These are phyloP conservation scores for Temnothorax ravouxi DNA, from an alignment of 2,888 invertebrate species.

Conservation along the genomic window DNA sequence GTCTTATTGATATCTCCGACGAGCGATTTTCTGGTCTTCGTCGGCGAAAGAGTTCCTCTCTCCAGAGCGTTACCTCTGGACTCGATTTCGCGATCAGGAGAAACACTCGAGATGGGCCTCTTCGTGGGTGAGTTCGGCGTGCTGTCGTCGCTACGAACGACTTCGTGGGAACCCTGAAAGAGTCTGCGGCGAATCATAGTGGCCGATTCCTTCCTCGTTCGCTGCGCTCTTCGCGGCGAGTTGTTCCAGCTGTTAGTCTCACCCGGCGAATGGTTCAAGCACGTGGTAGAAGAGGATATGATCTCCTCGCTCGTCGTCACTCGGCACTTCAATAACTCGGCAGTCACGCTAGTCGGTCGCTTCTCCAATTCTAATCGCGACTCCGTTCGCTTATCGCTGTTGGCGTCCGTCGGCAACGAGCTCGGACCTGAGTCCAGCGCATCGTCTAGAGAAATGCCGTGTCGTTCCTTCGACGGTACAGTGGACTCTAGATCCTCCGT, in stretches of 20 bases:
- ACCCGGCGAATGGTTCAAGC: conserved; percentile 73
- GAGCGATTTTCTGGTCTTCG: conserved; percentile 78
- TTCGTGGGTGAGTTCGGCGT: conserved; percentile 82
- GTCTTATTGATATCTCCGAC: conserved; percentile 81
- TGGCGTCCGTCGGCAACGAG: conserved; percentile 77
- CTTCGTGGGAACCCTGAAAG: conserved; percentile 46
- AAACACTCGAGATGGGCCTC: conserved; percentile 74
- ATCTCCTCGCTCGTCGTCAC: conserved; percentile 84
- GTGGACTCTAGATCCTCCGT: conserved; percentile 82
- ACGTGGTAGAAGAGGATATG: conserved; percentile 74
- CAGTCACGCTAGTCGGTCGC: conserved; percentile 68
- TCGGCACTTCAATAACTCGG: conserved; percentile 82
- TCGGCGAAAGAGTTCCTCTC: conserved; percentile 69
- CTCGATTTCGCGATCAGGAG: conserved; percentile 63
- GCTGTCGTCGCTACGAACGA: conserved; percentile 74
- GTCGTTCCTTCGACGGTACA: conserved; percentile 69
- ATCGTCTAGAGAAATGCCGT: conserved; percentile 81
- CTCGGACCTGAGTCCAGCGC: conserved; percentile 80
- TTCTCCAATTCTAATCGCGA: conserved; percentile 63
- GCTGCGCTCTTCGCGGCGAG: conserved; percentile 76
- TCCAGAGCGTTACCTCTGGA: conserved; percentile 40
- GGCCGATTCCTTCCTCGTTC: conserved; percentile 54
- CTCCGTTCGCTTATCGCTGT: conserved; percentile 58
- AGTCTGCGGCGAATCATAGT: conserved; percentile 44
- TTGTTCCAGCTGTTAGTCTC: conserved; percentile 79